Evolutionary conservation across 2,888 invertebrate genomes (phyloP), one percentile per base, ranked within the genome.

Genomic region (Sialis lutaria): DNA sequence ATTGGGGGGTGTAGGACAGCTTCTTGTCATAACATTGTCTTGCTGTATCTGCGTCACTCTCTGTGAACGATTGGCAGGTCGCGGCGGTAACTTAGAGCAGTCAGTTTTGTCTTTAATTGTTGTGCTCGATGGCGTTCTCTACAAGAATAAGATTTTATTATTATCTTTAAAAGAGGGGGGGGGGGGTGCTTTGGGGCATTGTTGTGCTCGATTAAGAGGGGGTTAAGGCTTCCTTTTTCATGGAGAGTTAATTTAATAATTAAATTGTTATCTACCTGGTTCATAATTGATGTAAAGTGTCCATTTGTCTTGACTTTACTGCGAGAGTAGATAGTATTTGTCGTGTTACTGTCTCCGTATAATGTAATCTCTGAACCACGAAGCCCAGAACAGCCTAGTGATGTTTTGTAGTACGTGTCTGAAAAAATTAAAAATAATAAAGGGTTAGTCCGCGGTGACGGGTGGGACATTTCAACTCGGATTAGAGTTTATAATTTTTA

Each of bases 1-100:
- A 56, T 81, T 80, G 0, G 84, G 84, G 42, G 88, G 87, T 44
- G 87, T 87, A 42, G 87, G 86, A 59, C 86, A 87, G 69, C 82
- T 82, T 63, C 83, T 74, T 22, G 74, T 73, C 73, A 76, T 74
- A 62, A 66, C 75, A 64, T 70, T 66, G 67, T 44, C 32, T 12
- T 33, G 34, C 8, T 37, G 37, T 37, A 12, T 12, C 8, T 37
- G 37, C 12, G 37, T 12, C 6, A 37, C 10, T 37, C 37, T 1
- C 12, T 37, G 59, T 57, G 74, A 64, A 57, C 68, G 58, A 58
- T 77, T 77, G 57, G 75, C 75, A 2, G 76, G 75, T 6, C 75
- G 30, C 5, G 45, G 45, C n/a, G 45, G 45, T 45, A 37, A 12
- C n/a, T 12, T 12, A 8, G 37, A 37, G 10, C n/a, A 7, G 6